Conservation (phyloP, 2,113 vertebrate genomes). For the Nematolebias whitei region DNA sequence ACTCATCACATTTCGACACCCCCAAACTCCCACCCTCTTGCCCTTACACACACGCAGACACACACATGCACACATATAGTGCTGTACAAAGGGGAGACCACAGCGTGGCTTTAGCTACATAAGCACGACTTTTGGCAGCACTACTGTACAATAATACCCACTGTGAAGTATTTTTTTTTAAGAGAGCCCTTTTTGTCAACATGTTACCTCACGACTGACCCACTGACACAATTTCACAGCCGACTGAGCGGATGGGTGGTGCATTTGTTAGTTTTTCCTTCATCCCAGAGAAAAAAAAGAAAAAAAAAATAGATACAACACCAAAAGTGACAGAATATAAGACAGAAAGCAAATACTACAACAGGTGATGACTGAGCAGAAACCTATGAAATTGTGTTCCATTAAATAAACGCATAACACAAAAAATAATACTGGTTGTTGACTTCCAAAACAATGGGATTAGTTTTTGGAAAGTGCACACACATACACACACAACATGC, state of each 20-base stretch:
- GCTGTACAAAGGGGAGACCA: slow-evolving; percentile 77
- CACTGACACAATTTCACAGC: slow-evolving; percentile 68
- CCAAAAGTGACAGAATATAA: slow-evolving; percentile 23
- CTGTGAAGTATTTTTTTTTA: slow-evolving; percentile 39
- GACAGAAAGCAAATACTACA: slow-evolving; percentile 25
- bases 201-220: slow-evolving; percentile 54
- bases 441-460: slow-evolving; percentile 36
- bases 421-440: slow-evolving; percentile 28
- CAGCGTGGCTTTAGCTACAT: slow-evolving; percentile 76
- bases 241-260: slow-evolving; percentile 54
- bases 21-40: slow-evolving; percentile 15
- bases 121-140: slow-evolving; percentile 78
- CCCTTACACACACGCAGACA: slow-evolving; percentile 28
- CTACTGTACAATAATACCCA: slow-evolving; percentile 73
- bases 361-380: slow-evolving; percentile 34
- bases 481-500: slow-evolving; percentile 63
- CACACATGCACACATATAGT: slow-evolving; percentile 74
- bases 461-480: slow-evolving; percentile 42
- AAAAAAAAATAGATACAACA: slow-evolving; percentile 13
- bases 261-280: slow-evolving; percentile 36
- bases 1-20: slow-evolving; percentile 17
- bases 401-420: slow-evolving; percentile 15
- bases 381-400: slow-evolving; percentile 12
- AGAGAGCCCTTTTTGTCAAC: slow-evolving; percentile 77
- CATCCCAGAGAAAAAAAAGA: slow-evolving; percentile 24